A percentile compares a stretch with the other conserved stretches of the same genome.
Evolutionary conservation across 2,113 vertebrate species (phyloP).

Genomic region (Microcebus murinus): DNA sequence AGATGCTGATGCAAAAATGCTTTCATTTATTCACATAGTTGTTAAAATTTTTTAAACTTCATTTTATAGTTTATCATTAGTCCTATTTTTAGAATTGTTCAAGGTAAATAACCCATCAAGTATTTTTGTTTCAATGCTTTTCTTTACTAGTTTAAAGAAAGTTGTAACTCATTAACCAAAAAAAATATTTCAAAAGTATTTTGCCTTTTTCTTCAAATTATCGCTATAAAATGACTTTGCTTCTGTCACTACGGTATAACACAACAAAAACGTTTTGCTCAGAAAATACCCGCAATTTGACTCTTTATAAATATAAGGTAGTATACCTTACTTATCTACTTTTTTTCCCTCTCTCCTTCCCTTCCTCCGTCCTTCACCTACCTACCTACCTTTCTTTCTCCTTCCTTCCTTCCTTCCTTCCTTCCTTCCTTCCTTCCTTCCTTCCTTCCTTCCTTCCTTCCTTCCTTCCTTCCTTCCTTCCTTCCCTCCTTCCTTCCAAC

Average conservation of each 20-base stretch:
- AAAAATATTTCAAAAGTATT: background rate
- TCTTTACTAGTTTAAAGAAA: background rate
- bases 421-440: fast-evolving
- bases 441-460: background rate
- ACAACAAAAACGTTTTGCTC: background rate
- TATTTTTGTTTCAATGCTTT: background rate
- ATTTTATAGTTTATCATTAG: background rate
- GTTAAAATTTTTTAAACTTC: background rate
- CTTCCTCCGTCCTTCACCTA: background rate
- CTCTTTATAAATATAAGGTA: background rate
- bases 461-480: no score
- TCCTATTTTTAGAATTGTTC: constrained; percentile 2
- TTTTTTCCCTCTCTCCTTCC: background rate
- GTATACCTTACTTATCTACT: background rate
- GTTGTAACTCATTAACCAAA: background rate
- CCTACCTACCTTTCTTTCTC: background rate
- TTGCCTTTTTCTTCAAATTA: background rate
- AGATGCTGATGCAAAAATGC: background rate
- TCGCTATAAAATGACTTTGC: background rate
- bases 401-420: no score
- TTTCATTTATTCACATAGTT: background rate
- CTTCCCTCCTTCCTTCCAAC: background rate
- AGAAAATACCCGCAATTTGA: background rate
- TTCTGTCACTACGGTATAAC: background rate
- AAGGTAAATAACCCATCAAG: background rate